These are phyloP conservation scores for Tenualosa thibaudeaui DNA, from an alignment of 2,797 vertebrate genomes.

Conservation along the genomic window DNA sequence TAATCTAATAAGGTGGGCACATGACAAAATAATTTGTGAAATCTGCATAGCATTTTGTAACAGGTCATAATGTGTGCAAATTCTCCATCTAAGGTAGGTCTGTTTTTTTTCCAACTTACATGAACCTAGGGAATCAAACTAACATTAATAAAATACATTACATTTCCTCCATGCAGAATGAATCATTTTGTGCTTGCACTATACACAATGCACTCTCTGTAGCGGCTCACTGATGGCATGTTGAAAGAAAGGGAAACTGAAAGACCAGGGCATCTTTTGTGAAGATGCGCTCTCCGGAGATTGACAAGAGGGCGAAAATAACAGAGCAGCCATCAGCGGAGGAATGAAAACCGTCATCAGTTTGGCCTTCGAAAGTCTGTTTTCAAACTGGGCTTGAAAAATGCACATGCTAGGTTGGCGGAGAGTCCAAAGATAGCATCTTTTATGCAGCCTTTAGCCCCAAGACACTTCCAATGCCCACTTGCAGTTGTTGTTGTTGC, in stretches of 20 bases:
- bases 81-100: neutral
- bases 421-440: neutral
- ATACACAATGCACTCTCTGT: neutral
- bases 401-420: neutral
- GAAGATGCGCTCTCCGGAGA: neutral
- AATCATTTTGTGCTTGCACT: neutral
- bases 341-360: neutral
- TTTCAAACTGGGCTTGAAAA: neutral
- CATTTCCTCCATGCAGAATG: neutral
- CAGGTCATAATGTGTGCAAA: neutral
- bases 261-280: neutral
- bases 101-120: neutral
- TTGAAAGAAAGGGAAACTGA: neutral
- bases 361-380: neutral
- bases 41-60: neutral
- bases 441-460: neutral
- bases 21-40: neutral
- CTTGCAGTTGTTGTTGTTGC: neutral
- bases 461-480: neutral
- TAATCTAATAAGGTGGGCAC: neutral
- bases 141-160: neutral
- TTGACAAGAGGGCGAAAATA: neutral
- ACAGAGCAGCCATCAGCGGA: neutral
- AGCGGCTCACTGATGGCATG: neutral
- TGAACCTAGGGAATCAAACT: neutral